Evolutionary conservation across 2,113 vertebrate genomes (phyloP).

Genomic region (Nothoprocta perdicaria): DNA sequence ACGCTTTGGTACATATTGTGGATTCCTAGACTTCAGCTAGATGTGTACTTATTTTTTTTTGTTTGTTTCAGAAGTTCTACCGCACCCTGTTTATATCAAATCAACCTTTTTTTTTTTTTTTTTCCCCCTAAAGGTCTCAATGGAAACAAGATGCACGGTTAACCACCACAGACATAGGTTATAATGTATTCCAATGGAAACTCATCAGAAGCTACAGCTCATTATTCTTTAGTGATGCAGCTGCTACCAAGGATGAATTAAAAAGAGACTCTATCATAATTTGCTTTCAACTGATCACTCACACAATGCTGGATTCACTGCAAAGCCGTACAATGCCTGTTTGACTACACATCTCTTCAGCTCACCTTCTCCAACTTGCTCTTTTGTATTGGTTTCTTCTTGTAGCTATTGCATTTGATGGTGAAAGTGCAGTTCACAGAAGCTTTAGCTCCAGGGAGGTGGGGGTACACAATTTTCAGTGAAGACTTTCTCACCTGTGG

Average conservation of each 20-base stretch:
- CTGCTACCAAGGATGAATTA: neutral
- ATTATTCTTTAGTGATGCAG: neutral
- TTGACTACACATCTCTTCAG: neutral
- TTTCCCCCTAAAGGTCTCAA: neutral
- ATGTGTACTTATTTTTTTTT: neutral
- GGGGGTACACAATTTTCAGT: neutral
- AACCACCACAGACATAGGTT: neutral
- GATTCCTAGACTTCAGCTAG: neutral
- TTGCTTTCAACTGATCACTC: neutral
- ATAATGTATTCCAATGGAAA: neutral
- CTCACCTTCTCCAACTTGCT: neutral
- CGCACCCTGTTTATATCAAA: neutral
- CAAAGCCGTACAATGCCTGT: neutral
- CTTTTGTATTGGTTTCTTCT: neutral
- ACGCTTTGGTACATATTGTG: neutral
- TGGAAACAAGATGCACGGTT: fast-evolving
- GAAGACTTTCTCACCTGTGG: neutral
- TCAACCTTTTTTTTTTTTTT: neutral
- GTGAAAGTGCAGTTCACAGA: neutral
- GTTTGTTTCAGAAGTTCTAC: neutral
- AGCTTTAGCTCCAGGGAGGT: fast-evolving
- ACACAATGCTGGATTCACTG: neutral
- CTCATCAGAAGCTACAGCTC: neutral
- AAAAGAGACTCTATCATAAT: neutral
- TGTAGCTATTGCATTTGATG: neutral